These are phyloP conservation scores for Bombyx mori DNA, from an alignment of 1,140 invertebrate species.

Conservation along the genomic window ASM3026992v2 NC_085118.1:14855001-14855500, in stretches of 20 bases:
- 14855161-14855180: too few species aligned
- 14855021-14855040: too few species aligned
- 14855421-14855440: not conserved
- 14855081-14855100: too few species aligned
- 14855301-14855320: constrained; percentile 40
- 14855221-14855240: constrained; percentile 56
- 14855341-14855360: constrained; percentile 32
- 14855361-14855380: constrained; percentile 17
- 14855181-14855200: constrained; percentile 7
- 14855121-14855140: too few species aligned
- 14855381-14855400: constrained; percentile 19
- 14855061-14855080: too few species aligned
- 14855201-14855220: constrained; percentile 39
- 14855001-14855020: too few species aligned
- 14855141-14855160: too few species aligned
- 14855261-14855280: constrained; percentile 60
- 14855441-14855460: not conserved
- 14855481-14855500: too few species aligned
- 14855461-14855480: too few species aligned
- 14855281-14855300: constrained; percentile 56
- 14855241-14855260: constrained; percentile 60
- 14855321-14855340: constrained; percentile 31
- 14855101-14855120: too few species aligned
- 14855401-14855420: not conserved
- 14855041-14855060: too few species aligned